These are phyloP conservation scores for Barypeithes pellucidus DNA, from an alignment of 2,888 invertebrate genomes.

Conservation along the genomic window DNA sequence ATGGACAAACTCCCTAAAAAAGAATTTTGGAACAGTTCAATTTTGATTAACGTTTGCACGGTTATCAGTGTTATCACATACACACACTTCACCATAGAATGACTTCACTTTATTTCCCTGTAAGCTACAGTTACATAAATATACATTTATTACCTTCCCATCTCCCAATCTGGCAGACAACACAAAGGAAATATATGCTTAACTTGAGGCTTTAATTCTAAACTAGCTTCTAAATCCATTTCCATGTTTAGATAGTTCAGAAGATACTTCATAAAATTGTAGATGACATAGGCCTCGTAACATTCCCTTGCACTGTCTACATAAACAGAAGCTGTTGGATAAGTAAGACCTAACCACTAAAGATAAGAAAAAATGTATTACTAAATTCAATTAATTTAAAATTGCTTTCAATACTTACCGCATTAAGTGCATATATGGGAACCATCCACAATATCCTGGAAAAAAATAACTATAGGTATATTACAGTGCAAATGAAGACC, in stretches of 20 bases:
- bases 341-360: slow-evolving; percentile 90
- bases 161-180: slow-evolving; percentile 92
- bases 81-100: slow-evolving; percentile 71
- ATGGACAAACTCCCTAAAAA: slow-evolving; percentile 86
- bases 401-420: slow-evolving; percentile 80
- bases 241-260: slow-evolving; percentile 91
- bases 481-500: too few species aligned
- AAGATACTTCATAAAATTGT: slow-evolving; percentile 97
- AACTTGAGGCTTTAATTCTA: slow-evolving; percentile 88
- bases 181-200: slow-evolving; percentile 94
- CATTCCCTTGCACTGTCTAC: slow-evolving; percentile 95
- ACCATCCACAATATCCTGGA: slow-evolving; percentile 97
- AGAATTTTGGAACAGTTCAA: slow-evolving; percentile 21
- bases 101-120: slow-evolving; percentile 72
- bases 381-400: slow-evolving; percentile 6
- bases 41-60: too few species aligned
- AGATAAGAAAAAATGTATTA: slow-evolving; percentile 54
- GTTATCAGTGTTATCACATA: neutral
- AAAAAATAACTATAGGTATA: slow-evolving; percentile 58
- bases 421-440: slow-evolving; percentile 95
- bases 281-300: slow-evolving; percentile 98
- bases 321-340: slow-evolving; percentile 91
- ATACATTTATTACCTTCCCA: slow-evolving; percentile 84
- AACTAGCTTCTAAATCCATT: slow-evolving; percentile 86
- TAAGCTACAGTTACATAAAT: too few species aligned